These are phyloP conservation scores for Prionace glauca DNA, from an alignment of 2,797 vertebrate genomes.

Conservation along the genomic window DNA sequence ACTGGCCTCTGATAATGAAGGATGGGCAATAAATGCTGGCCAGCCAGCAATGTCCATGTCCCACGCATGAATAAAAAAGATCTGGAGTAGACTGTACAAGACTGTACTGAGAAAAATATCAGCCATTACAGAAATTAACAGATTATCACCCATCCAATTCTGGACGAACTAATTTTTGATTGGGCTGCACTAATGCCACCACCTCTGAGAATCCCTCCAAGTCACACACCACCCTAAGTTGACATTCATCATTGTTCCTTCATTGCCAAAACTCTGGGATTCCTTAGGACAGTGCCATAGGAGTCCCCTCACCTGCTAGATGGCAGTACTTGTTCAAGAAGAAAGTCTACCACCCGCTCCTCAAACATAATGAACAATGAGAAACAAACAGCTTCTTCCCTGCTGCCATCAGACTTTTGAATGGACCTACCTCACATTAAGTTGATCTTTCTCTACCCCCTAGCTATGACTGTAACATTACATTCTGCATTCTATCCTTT, in stretches of 20 bases:
- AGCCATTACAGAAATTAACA: background rate
- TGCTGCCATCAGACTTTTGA: too few species aligned
- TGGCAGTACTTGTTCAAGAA: background rate
- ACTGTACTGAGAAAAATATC: background rate
- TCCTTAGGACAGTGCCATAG: background rate
- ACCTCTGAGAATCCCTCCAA: background rate
- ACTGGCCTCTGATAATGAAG: too few species aligned
- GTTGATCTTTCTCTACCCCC: too few species aligned
- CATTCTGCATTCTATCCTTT: too few species aligned
- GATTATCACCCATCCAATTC: background rate
- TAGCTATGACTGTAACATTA: too few species aligned
- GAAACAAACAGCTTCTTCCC: background rate
- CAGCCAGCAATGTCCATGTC: too few species aligned
- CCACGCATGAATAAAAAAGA: too few species aligned
- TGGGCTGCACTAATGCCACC: background rate
- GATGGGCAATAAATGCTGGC: too few species aligned
- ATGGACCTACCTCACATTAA: too few species aligned
- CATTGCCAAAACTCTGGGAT: background rate
- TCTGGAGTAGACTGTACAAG: background rate
- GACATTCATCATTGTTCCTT: background rate
- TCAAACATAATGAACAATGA: background rate
- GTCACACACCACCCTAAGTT: background rate
- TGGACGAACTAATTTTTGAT: background rate
- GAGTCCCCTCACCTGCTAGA: background rate
- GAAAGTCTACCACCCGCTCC: background rate